Evolutionary conservation across 2,797 vertebrate genomes (phyloP), one percentile per base, ranked within the genome.

Genomic region (Clarias platycephalus): DNA sequence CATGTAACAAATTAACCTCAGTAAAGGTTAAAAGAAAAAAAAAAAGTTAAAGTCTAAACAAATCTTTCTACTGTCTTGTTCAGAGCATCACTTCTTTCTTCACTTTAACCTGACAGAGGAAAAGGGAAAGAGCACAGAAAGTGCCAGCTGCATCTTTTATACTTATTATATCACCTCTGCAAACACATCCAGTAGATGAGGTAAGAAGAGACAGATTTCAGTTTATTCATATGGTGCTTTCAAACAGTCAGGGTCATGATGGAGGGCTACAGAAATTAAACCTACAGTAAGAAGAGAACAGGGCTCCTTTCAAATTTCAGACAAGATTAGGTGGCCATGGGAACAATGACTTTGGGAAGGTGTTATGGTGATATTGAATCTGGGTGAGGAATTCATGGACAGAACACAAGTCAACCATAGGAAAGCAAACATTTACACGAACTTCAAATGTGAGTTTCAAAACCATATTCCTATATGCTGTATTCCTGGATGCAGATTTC

Each of bases 1-100:
- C 7, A 9, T 12, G 53, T 20, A 55, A 57, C 49, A 74, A 44
- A 74, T 74, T 31, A 31, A 57, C 26, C 20, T 6, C 18, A 34
- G 31, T 58, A 12, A 58, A 34, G 9, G 3, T 0, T 10, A 76
- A 58, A 31, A 58, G 5, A 12, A 58, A 44, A 13, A 3, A 37
- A 22, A 20, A 22, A 22, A 49, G 20, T 34, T 40, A 24, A 34
- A 40, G 37, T 70, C 28, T 34, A 84, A 34, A 58, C 62, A 84
- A 88, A 99, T 97, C 97, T 98, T 98, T 93, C 98, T 97, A 58
- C 98, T 99, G 98, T 98, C 64, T 94, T 96, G 92, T 99, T 99
- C 74, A 99, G 93, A 9, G 98, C 96, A 91, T 99, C 97, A 0
- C 97, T 98, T 88, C 95, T 95, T 88, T 99, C 90, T 97, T 99